Evolutionary conservation across 1,140 invertebrate genomes (phyloP).

Genomic region (Zaprionus nigranus): DNA sequence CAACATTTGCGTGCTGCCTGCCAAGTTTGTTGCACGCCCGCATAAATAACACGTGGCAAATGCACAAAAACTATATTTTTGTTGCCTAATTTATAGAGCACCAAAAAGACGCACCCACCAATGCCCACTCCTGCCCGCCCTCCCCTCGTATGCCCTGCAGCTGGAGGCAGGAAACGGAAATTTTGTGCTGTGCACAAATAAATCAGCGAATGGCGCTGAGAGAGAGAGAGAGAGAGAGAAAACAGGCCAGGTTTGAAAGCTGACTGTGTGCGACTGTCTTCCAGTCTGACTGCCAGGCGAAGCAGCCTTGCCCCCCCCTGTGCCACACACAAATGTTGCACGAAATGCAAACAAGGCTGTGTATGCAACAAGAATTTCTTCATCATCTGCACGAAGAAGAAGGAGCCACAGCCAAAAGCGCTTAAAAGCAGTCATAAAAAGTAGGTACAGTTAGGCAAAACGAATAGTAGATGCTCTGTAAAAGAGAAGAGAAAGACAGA

Average conservation of each 20-base stretch:
- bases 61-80: constrained; percentile 78
- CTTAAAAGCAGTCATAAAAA: constrained; percentile 30
- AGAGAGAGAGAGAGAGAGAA: constrained; percentile 25
- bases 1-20: constrained; percentile 58
- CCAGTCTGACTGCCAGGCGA: background rate
- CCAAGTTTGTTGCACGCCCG: constrained; percentile 77
- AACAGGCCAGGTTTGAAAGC: constrained; percentile 55
- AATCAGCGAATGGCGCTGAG: constrained; percentile 62
- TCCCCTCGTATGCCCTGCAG: background rate
- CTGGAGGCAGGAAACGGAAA: constrained; percentile 69
- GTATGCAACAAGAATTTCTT: constrained; percentile 61
- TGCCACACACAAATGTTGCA: constrained; percentile 67
- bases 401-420: constrained; percentile 36
- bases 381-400: constrained; percentile 46
- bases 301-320: constrained; percentile 3
- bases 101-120: constrained; percentile 49
- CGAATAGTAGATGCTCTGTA: constrained; percentile 3
- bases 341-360: constrained; percentile 69
- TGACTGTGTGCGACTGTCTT: background rate
- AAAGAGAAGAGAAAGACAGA: background rate
- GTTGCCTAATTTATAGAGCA: constrained; percentile 79
- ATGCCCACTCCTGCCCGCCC: background rate
- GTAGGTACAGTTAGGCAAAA: no score
- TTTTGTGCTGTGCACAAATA: constrained; percentile 81
- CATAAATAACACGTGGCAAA: constrained; percentile 80